phyloP scores from a whole-genome alignment of 2,797 vertebrate species.

The Clamator glandarius region DNA sequence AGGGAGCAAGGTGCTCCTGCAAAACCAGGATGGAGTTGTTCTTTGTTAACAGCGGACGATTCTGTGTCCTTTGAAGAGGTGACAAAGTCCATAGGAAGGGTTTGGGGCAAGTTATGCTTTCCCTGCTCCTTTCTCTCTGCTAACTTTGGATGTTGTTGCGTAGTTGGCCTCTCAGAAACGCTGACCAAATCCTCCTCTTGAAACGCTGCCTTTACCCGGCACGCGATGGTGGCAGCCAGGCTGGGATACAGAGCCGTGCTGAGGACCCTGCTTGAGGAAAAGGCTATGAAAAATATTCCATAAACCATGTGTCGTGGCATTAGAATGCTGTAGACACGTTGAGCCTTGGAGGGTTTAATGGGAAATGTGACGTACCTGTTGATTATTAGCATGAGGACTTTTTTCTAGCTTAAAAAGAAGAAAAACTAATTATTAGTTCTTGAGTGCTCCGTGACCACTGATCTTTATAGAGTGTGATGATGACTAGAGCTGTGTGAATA shows the following conservation, averaged over 20 bases:
- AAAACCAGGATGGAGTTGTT: neutral
- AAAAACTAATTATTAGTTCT: slow-evolving; percentile 54
- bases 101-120: neutral
- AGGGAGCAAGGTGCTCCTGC: neutral
- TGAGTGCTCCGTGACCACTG: slow-evolving; percentile 19
- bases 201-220: neutral
- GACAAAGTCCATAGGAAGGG: neutral
- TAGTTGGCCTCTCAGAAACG: neutral
- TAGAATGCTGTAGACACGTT: neutral
- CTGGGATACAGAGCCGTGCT: neutral
- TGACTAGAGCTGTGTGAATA: slow-evolving; percentile 36
- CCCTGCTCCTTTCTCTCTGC: neutral
- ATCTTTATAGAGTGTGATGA: slow-evolving; percentile 48
- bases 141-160: neutral
- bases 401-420: slow-evolving; percentile 19
- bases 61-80: neutral
- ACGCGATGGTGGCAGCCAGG: neutral
- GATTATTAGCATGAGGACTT: slow-evolving; percentile 20
- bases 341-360: neutral
- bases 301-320: neutral
- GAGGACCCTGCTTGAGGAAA: neutral
- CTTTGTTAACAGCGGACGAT: neutral
- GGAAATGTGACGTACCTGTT: slow-evolving; percentile 22
- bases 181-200: neutral
- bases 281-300: neutral